These are phyloP conservation scores for Ophion slaviceki DNA, from an alignment of 2,888 invertebrate species.

Conservation along the genomic window DNA sequence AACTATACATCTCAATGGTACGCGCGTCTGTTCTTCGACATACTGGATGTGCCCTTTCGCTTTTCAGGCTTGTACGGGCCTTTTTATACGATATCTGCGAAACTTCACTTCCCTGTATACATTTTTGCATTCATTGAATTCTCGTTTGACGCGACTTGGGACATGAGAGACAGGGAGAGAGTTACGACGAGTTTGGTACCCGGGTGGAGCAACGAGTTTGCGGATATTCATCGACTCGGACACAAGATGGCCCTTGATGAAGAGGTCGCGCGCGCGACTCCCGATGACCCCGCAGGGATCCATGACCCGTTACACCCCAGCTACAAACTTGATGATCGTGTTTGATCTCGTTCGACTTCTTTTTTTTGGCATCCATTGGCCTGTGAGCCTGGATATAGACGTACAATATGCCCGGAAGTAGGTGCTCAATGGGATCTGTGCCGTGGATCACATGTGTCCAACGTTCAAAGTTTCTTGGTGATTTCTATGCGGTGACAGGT, in stretches of 20 bases:
- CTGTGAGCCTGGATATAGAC: not conserved
- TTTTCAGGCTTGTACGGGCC: not conserved
- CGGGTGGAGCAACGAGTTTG: slow-evolving; percentile 44
- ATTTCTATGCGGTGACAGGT: slow-evolving; percentile 55
- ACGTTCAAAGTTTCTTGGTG: slow-evolving; percentile 29
- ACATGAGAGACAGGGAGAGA: slow-evolving; percentile 26
- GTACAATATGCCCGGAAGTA: slow-evolving; percentile 14
- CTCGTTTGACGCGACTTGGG: slow-evolving; percentile 55
- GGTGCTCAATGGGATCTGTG: slow-evolving; percentile 4
- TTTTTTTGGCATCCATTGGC: slow-evolving; percentile 34
- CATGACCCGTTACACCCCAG: slow-evolving; percentile 49
- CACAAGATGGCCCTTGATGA: slow-evolving; percentile 48
- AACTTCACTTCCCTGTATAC: slow-evolving; percentile 14
- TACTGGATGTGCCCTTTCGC: not conserved
- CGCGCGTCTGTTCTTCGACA: not conserved
- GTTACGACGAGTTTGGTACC: slow-evolving; percentile 37
- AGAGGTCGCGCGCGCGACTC: slow-evolving; percentile 59
- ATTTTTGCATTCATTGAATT: slow-evolving; percentile 52
- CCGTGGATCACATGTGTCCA: not conserved
- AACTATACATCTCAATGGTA: not conserved
- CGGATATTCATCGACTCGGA: slow-evolving; percentile 48
- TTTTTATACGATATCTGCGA: slow-evolving; percentile 44
- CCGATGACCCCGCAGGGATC: slow-evolving; percentile 46
- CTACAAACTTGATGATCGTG: slow-evolving; percentile 55
- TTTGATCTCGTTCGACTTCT: slow-evolving; percentile 49